These are phyloP conservation scores for Dicrostonyx torquatus DNA, from an alignment of 2,797 vertebrate species.

Conservation along the genomic window DNA sequence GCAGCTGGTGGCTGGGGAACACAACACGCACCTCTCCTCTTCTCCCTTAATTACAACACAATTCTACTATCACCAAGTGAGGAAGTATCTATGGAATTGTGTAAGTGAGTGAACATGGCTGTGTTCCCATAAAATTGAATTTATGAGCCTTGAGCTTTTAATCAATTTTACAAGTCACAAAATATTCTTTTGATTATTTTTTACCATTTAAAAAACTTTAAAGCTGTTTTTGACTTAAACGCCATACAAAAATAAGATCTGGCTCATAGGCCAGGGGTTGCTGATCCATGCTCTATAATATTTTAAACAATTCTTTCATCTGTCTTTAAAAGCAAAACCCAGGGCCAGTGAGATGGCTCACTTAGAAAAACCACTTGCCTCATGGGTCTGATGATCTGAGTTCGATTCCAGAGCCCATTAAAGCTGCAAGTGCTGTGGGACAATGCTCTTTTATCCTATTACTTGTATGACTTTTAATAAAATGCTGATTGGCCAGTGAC, in stretches of 20 bases:
- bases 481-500: too few relatives aligned
- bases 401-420: neutral
- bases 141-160: neutral
- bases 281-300: neutral
- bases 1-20: too few relatives aligned
- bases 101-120: neutral
- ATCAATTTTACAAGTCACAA: slow-evolving; percentile 37
- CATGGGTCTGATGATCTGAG: neutral
- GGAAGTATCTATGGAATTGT: neutral
- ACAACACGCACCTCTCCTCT: too few relatives aligned
- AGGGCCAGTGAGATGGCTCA: neutral
- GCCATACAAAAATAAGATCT: slow-evolving; percentile 9
- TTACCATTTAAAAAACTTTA: slow-evolving; percentile 20
- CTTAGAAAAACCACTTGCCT: neutral
- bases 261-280: neutral
- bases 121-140: neutral
- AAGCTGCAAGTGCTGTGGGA: neutral
- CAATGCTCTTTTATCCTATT: too few relatives aligned
- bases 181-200: slow-evolving; percentile 30
- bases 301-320: slow-evolving; percentile 2
- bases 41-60: too few relatives aligned
- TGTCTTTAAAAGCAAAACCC: neutral
- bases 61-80: neutral
- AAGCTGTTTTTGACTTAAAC: slow-evolving; percentile 18
- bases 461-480: too few relatives aligned